phyloP scores from a whole-genome alignment of 1,140 invertebrate genomes.

The Frieseomelitta varia region DNA sequence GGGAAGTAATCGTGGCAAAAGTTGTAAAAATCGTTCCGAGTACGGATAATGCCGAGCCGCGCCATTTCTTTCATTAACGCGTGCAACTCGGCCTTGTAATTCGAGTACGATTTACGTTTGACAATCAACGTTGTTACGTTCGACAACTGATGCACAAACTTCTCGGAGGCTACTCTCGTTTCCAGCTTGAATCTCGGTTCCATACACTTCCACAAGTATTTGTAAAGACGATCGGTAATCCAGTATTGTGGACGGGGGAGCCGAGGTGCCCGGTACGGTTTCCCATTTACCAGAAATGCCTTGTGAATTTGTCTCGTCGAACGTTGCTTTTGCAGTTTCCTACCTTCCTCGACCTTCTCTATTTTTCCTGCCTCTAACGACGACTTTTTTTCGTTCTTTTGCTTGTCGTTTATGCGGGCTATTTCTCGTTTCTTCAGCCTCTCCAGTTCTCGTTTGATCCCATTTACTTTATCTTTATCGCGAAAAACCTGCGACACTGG shows the following conservation, averaged over 20 bases:
- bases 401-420: background rate
- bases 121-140: constrained; percentile 42
- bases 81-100: constrained; percentile 61
- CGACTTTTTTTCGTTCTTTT: background rate
- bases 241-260: constrained; percentile 70
- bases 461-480: background rate
- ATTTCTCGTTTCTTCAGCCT: constrained; percentile 32
- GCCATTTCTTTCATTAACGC: constrained; percentile 72
- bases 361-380: too few species aligned
- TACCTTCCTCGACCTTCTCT: fast-evolving
- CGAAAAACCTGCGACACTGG: background rate
- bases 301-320: constrained; percentile 44
- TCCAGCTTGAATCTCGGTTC: constrained; percentile 63
- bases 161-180: constrained; percentile 68
- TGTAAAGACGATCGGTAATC: constrained; percentile 72
- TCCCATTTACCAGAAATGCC: constrained; percentile 72
- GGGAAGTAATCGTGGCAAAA: constrained; percentile 75
- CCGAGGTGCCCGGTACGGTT: constrained; percentile 67
- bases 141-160: constrained; percentile 63
- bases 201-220: constrained; percentile 71
- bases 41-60: constrained; percentile 64
- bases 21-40: constrained; percentile 70
- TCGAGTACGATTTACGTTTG: constrained; percentile 62
- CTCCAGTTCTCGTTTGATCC: constrained; percentile 16
- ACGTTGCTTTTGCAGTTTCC: background rate